Evolutionary conservation across 2,888 invertebrate genomes (phyloP), one percentile per base, ranked within the genome.

Genomic region (Hyppa rectilinea): DNA sequence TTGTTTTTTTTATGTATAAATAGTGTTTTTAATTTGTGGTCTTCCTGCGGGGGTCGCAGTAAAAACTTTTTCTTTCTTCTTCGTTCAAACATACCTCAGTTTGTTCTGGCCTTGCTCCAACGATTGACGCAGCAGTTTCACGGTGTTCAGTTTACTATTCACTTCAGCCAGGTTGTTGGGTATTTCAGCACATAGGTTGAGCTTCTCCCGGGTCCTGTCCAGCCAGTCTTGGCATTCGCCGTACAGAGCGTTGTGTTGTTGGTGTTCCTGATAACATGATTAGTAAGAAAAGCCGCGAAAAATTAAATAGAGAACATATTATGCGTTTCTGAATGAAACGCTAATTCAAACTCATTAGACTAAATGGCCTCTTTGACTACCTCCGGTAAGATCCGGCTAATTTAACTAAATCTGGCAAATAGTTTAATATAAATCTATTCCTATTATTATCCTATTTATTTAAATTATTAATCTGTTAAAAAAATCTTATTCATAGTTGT

Each of bases 181-280:
- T 77, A 98, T 97, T 86, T 98, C 97, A 64, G 97, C 97, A 82
- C 98, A 98, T 85, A 98, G 97, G 80, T 97, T 97, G 0, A 99
- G 96, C 87, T 98, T 98, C 82, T 98, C 98, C 47, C 98, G 97
- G 0, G 98, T 99, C 74, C 98, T 97, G 84, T 98, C 98, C 36
- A 99, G 97, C 98, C 99, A 99, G 87, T 98, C 98, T 88, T 98
- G 98, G 87, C 99, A 99, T 93, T 99, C 99, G 90, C 98, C 98
- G 86, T 98, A 98, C n/a, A 99, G 95, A 10, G 98, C 97, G 83
- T 98, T 98, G 90, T 99, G 99, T 92, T 98, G 99, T 91, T 99
- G 98, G 91, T 99, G 99, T 94, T 99, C 99, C 96, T 97, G 53
- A 31, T 71, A 36, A 50, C 9, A 14, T 0, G 5, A n/a, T 23